A percentile compares a stretch with the other conserved stretches of the same genome.
These are phyloP conservation scores for Thaleichthys pacificus DNA, from an alignment of 2,797 vertebrate genomes.

Conservation along the genomic window DNA sequence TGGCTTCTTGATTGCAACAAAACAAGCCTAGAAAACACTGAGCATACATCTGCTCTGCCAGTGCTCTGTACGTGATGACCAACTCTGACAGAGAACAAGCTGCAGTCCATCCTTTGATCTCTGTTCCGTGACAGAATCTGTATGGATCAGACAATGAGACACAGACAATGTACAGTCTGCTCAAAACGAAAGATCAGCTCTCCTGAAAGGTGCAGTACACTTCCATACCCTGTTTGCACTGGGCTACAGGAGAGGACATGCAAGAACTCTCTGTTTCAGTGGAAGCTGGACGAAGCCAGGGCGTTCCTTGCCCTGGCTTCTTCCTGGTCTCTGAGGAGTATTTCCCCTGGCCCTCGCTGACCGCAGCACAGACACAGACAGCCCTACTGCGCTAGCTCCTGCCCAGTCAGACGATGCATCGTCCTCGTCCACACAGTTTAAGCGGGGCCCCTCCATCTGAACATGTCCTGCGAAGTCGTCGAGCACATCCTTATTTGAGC, in stretches of 20 bases:
- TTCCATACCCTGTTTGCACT: not conserved
- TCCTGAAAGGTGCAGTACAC: not conserved
- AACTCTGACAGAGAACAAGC: not conserved
- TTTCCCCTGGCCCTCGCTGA: conserved; percentile 2
- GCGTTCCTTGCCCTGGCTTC: not conserved
- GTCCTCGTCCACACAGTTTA: conserved; percentile 11
- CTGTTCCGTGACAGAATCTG: not conserved
- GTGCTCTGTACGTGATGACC: not conserved
- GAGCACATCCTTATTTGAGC: conserved; percentile 14
- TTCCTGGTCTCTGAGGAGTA: conserved; percentile 7
- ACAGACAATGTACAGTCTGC: conserved; percentile 7
- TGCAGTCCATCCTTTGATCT: not conserved
- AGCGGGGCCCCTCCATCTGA: conserved; percentile 13
- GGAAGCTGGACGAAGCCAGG: conserved; percentile 1
- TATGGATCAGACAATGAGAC: conserved; percentile 23
- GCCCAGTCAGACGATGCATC: conserved; percentile 39
- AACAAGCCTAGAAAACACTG: conserved; percentile 19
- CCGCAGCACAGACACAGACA: conserved; percentile 18
- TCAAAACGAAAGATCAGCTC: not conserved
- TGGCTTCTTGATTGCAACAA: conserved; percentile 17
- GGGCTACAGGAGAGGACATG: not conserved
- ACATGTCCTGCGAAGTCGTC: conserved; percentile 12
- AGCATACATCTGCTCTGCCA: conserved; percentile 23
- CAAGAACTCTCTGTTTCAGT: not conserved
- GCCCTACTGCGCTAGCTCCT: conserved; percentile 9